Evolutionary conservation across 2,113 vertebrate species (phyloP).

Genomic region (Carassius gibelio): DNA sequence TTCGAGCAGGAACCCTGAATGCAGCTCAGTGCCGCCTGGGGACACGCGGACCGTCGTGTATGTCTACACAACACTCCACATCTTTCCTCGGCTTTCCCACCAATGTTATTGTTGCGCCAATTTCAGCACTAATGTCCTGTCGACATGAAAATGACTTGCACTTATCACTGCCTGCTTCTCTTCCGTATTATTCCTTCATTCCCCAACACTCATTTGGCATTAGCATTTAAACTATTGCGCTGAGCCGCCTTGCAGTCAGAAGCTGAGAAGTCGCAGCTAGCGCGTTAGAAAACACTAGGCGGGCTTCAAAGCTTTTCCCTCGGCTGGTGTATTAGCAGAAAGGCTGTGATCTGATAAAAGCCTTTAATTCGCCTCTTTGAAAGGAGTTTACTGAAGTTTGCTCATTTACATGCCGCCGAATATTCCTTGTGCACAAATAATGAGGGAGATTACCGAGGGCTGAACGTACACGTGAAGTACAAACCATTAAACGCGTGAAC

Average conservation of each 20-base stretch:
- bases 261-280: slow-evolving; percentile 35
- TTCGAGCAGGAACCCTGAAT: slow-evolving; percentile 36
- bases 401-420: slow-evolving; percentile 64
- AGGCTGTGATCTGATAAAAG: slow-evolving; percentile 72
- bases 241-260: slow-evolving; percentile 49
- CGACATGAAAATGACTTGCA: slow-evolving; percentile 65
- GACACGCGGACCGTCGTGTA: slow-evolving; percentile 32
- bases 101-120: slow-evolving; percentile 57
- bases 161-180: slow-evolving; percentile 64
- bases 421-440: slow-evolving; percentile 49
- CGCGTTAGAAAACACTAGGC: slow-evolving; percentile 43
- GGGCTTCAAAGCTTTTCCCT: slow-evolving; percentile 59
- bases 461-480: slow-evolving; percentile 41
- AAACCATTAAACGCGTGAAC: slow-evolving; percentile 36
- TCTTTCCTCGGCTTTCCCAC: slow-evolving; percentile 36
- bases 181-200: slow-evolving; percentile 53
- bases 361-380: slow-evolving; percentile 69
- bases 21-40: slow-evolving; percentile 42
- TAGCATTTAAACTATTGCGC: slow-evolving; percentile 70
- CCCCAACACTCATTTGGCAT: slow-evolving; percentile 64
- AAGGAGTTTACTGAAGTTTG: slow-evolving; percentile 66
- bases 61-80: slow-evolving; percentile 43
- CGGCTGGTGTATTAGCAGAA: slow-evolving; percentile 42
- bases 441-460: slow-evolving; percentile 50
- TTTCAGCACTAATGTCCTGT: slow-evolving; percentile 62